Evolutionary conservation across 2,888 invertebrate genomes (phyloP).

Genomic region (Troides aeacus): DNA sequence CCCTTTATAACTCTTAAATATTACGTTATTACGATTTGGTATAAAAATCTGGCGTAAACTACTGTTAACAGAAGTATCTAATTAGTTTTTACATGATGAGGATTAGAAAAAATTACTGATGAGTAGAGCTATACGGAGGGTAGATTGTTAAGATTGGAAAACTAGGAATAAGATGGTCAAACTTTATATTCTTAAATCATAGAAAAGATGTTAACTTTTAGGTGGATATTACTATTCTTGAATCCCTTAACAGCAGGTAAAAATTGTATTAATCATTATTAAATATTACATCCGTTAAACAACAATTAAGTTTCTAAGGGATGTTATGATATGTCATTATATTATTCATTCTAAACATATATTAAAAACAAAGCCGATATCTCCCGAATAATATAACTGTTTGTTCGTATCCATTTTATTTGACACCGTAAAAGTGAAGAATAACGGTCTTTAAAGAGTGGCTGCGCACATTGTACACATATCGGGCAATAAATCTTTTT

Average conservation of each 20-base stretch:
- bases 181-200: background rate
- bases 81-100: too few species aligned
- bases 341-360: conserved; percentile 34
- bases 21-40: too few species aligned
- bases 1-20: conserved; percentile 21
- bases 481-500: conserved; percentile 74
- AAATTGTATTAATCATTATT: too few species aligned
- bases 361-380: conserved; percentile 59
- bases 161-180: background rate
- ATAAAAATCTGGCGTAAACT: too few species aligned
- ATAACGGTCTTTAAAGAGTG: conserved; percentile 73
- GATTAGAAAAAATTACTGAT: background rate
- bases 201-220: too few species aligned
- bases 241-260: too few species aligned
- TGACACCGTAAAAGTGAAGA: conserved; percentile 72
- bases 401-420: conserved; percentile 73
- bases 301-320: background rate
- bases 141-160: background rate
- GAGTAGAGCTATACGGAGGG: background rate
- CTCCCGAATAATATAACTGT: conserved; percentile 68
- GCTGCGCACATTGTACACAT: conserved; percentile 60
- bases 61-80: too few species aligned
- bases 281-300: background rate
- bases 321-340: conserved; percentile 18
- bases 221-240: too few species aligned